Base-by-base conservation (phyloP, 2,113 vertebrate species). In the Todiramphus saurophagus region DNA sequence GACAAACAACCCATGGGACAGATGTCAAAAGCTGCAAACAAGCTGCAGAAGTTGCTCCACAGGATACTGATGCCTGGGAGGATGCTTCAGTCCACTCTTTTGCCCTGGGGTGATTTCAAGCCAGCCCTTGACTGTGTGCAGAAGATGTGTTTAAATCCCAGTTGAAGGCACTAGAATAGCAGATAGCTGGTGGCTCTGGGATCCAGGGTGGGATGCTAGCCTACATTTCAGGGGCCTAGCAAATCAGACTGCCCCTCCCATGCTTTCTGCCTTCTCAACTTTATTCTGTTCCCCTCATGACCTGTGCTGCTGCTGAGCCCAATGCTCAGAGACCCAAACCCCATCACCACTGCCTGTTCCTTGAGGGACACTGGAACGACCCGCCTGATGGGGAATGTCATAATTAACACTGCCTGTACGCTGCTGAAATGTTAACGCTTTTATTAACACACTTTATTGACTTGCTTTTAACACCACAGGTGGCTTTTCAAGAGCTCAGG, bases 401-500 rank as follows among this genome's bases (percentile, higher is more conserved):
- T 60, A 74, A 89, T 94, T 96, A 95, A 46, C 1, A 0, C 41
- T 94, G 90, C 58, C 76, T 79, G 44, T 51, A 59, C 5, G 4
- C 14, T 55, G 81, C 67, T 80, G 78, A 94, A 94, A 95, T 74
- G 70, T 88, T 96, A 97, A 88, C 5, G 11, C 92, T 88, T 85
- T 79, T 96, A 93, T 96, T 96, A 96, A 77, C 87, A 90, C 79
- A 86, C 91, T 80, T 88, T 86, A 86, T 68, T 77, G 88, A 83
- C 96, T 96, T 59, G 81, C 92, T 97, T 97, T 96, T 97, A 96
- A 96, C 96, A 95, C 93, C 96, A 94, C 93, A 88, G 96, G 93
- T 81, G 96, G 88, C 92, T 96, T 94, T 96, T 96, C 88, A 86
- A 93, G 93, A 94, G 88, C 77, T 90, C 88, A 81, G 88, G 63